phyloP scores from a whole-genome alignment of 1,140 invertebrate genomes.

The Lethrus apterus region DNA sequence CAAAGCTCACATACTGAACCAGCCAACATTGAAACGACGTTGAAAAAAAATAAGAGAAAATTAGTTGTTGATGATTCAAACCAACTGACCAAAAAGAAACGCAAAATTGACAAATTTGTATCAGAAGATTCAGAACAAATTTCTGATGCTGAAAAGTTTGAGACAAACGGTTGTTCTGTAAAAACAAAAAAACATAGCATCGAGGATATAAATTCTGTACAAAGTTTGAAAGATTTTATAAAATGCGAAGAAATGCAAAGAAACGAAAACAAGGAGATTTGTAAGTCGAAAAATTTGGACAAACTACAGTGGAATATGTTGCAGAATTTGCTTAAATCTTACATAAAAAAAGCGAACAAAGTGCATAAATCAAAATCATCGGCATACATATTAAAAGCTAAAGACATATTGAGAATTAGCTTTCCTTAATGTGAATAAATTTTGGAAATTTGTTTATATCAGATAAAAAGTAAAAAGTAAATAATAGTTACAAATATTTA shows the following conservation, averaged over 20 bases:
- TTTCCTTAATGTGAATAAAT: not conserved
- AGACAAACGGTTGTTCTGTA: too few relatives aligned
- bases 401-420: not conserved
- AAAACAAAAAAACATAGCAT: not conserved
- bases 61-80: too few relatives aligned
- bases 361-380: not conserved
- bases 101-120: too few relatives aligned
- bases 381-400: not conserved
- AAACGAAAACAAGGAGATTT: not conserved
- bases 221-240: slow-evolving; percentile 1
- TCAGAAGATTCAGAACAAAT: too few relatives aligned
- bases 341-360: not conserved
- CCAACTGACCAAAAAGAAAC: too few relatives aligned
- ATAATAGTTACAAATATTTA: too few relatives aligned
- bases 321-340: not conserved
- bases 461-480: too few relatives aligned
- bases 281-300: not conserved
- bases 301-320: slow-evolving; percentile 5
- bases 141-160: too few relatives aligned
- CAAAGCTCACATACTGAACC: too few relatives aligned
- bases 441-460: too few relatives aligned
- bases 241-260: not conserved
- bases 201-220: not conserved
- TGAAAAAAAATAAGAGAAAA: too few relatives aligned
- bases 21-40: too few relatives aligned